These are phyloP conservation scores for Eleginops maclovinus DNA, from an alignment of 2,113 vertebrate species.

Conservation along the genomic window DNA sequence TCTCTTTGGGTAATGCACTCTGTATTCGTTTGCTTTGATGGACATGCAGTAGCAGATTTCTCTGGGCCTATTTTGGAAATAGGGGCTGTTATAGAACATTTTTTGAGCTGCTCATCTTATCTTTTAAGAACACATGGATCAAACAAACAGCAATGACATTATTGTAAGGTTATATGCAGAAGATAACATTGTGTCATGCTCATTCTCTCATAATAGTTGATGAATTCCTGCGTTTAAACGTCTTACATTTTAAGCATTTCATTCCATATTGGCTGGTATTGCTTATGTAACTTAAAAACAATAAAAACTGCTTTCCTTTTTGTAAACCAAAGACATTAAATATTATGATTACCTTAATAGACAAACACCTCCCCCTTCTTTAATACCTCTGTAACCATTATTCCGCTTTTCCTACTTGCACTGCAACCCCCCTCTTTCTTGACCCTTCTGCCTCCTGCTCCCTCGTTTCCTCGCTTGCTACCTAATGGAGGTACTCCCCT, in stretches of 20 bases:
- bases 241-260: background rate
- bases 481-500: constrained; percentile 75
- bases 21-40: constrained; percentile 8
- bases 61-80: background rate
- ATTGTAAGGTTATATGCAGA: background rate
- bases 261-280: background rate
- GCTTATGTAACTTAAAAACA: constrained; percentile 1
- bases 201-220: background rate
- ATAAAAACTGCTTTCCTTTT: background rate
- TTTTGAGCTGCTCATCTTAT: background rate
- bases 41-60: background rate
- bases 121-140: background rate
- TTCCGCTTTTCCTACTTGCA: background rate
- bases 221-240: background rate
- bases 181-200: background rate
- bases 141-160: background rate
- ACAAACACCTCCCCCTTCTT: background rate
- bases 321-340: background rate
- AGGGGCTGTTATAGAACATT: background rate
- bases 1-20: constrained; percentile 10
- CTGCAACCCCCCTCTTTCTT: constrained; percentile 25
- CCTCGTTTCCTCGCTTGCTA: constrained; percentile 17
- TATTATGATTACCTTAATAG: background rate
- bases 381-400: constrained; percentile 21
- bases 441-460: constrained; percentile 48